These are phyloP conservation scores for Caloenas nicobarica DNA, from an alignment of 2,113 vertebrate species.

Conservation along the genomic window DNA sequence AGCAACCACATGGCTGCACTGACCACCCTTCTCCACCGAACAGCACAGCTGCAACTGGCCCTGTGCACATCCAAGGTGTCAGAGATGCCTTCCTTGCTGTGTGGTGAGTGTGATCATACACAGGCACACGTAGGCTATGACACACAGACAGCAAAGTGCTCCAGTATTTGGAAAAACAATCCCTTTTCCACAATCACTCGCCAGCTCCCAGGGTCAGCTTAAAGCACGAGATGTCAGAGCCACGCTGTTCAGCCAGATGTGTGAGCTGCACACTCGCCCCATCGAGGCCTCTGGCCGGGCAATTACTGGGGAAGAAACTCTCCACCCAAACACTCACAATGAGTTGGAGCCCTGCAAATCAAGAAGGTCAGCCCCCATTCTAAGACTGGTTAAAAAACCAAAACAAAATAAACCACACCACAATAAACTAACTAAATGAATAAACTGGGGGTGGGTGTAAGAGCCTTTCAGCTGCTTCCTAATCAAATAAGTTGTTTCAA, in stretches of 20 bases:
- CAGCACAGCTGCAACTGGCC: neutral
- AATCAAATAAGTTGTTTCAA: neutral
- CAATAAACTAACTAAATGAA: neutral
- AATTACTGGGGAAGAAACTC: neutral
- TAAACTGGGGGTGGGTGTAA: neutral
- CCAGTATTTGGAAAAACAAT: neutral
- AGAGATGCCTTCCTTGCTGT: neutral
- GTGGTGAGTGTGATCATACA: neutral
- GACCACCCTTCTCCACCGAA: neutral
- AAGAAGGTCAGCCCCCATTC: neutral
- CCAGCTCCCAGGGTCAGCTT: neutral
- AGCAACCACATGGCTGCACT: neutral
- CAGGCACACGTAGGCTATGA: neutral
- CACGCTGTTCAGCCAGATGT: neutral
- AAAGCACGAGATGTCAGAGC: neutral
- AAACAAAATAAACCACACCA: neutral
- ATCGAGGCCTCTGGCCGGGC: neutral
- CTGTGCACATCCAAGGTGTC: accelerated
- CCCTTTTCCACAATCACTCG: neutral
- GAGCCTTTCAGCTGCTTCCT: neutral
- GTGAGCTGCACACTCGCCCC: neutral
- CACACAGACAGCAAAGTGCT: neutral
- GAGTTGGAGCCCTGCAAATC: neutral
- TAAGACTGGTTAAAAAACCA: neutral
- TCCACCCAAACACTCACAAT: neutral